phyloP scores from a whole-genome alignment of 2,113 vertebrate species.

The Nothobranchius kuhntae region DNA sequence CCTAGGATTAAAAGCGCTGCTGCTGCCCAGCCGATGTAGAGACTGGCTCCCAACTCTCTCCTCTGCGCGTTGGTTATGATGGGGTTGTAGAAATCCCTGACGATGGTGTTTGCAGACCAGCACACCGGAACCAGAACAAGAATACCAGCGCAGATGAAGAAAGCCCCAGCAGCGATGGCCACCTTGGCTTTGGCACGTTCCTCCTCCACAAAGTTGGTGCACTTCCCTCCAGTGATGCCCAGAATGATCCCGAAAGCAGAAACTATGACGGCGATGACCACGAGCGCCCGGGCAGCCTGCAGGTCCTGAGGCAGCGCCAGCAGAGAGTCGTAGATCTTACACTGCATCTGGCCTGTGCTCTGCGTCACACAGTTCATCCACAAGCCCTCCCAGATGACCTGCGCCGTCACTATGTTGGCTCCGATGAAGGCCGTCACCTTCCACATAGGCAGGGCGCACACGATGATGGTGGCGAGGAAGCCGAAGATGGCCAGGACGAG shows the following conservation, averaged over 20 bases:
- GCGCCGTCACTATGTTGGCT: constrained; percentile 80
- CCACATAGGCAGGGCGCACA: constrained; percentile 79
- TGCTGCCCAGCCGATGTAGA: constrained; percentile 91
- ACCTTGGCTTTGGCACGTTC: constrained; percentile 79
- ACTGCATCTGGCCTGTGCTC: constrained; percentile 83
- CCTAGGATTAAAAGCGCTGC: constrained; percentile 84
- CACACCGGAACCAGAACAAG: constrained; percentile 85
- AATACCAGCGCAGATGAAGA: constrained; percentile 84
- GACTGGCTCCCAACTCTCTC: constrained; percentile 82
- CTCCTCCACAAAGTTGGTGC: constrained; percentile 90
- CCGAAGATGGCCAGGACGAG: constrained; percentile 69
- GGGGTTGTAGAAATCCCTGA: constrained; percentile 90
- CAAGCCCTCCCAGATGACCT: constrained; percentile 80
- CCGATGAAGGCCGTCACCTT: constrained; percentile 79
- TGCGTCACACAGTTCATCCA: constrained; percentile 82
- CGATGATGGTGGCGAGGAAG: constrained; percentile 68
- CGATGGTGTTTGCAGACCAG: constrained; percentile 88
- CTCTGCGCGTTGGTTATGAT: constrained; percentile 62
- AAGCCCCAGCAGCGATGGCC: constrained; percentile 81
- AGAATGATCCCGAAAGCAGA: constrained; percentile 79
- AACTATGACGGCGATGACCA: constrained; percentile 83
- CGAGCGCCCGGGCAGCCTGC: constrained; percentile 78
- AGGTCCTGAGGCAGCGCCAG: constrained; percentile 75
- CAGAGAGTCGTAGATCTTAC: constrained; percentile 81
- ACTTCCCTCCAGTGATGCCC: constrained; percentile 84